Evolutionary conservation across 2,113 vertebrate genomes (phyloP), one percentile per base, ranked within the genome.

Genomic region (Mustelus asterias): DNA sequence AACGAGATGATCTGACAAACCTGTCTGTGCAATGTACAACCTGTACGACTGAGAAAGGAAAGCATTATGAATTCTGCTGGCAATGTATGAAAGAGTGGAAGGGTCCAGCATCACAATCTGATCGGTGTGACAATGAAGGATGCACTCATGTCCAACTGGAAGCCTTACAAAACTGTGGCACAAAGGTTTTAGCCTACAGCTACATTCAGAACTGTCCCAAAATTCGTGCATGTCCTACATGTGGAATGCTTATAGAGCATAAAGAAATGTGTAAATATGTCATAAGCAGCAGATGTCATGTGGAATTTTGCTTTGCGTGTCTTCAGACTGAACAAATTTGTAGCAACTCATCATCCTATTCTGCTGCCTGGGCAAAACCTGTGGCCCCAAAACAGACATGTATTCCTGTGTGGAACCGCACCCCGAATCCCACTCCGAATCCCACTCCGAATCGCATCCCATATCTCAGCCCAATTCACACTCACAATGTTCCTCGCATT

Each of bases 241-340:
- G 96, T 48, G 96, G 96, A 70, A 2, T 69, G 26, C 94, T 96
- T 41, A 95, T 96, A 37, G 86, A 96, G 26, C 96, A 96, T 94
- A 96, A 89, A n/a, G 83, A 96, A 5, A 93, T 10, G 58, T 96
- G 96, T 70, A 96, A 96, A 90, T 95, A 96, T 33, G 26, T 96
- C 1, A 0, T 22, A 0, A 96, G 96, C 44, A 1, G 11, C 0
- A 85, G 70, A 37, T 96, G 96, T 33, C 96, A 95, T 0, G 72
- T 96, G 6, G 96, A 93, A 69, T 96, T 96, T 96, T 96, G 96
- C 85, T 96, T 96, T 8, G 95, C 96, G 33, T 96, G 96, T n/a
- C 96, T 96, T 48, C 86, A 96, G 29, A 58, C 2, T 5, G 65
- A 94, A 8, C 6, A 0, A 0, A 18, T 48, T 76, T 96, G 96